A percentile compares a stretch with the other conserved stretches of the same genome.
Evolutionary conservation across 2,113 vertebrate genomes (phyloP).

Genomic region (Chrysochloris asiatica): DNA sequence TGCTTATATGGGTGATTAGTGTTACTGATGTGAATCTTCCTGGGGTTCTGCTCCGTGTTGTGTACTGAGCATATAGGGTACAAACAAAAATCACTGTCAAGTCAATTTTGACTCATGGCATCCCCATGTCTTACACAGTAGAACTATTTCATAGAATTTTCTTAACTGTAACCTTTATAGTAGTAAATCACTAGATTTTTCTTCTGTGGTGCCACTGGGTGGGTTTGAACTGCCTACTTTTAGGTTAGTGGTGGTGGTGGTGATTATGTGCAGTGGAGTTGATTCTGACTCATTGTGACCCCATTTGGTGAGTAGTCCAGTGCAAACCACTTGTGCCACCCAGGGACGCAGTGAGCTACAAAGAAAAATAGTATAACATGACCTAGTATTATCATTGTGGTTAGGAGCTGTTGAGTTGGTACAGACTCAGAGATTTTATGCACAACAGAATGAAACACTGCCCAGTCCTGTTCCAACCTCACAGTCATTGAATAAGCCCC

Average conservation of each 20-base stretch:
- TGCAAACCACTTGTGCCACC: not conserved
- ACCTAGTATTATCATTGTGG: too few relatives aligned
- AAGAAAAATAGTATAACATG: not conserved
- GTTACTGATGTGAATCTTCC: not conserved
- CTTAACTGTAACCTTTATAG: not conserved
- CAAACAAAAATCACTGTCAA: not conserved
- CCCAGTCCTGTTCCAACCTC: too few relatives aligned
- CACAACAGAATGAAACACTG: not conserved
- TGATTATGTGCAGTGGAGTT: too few relatives aligned
- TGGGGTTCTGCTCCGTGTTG: not conserved
- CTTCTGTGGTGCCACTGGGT: not conserved
- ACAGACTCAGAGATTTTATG: too few relatives aligned
- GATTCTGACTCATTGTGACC: too few relatives aligned
- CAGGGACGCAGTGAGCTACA: not conserved
- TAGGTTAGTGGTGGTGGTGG: too few relatives aligned
- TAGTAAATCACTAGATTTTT: not conserved
- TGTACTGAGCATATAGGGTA: not conserved
- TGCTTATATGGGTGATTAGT: not conserved
- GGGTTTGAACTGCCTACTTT: not conserved
- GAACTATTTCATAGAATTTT: not conserved
- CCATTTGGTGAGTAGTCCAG: too few relatives aligned
- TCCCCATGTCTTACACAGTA: not conserved
- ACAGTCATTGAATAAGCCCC: conserved; percentile 22
- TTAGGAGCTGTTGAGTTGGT: too few relatives aligned
- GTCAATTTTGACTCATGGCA: not conserved